A percentile compares a stretch with the other conserved stretches of the same genome.
These are phyloP conservation scores for Pomacea canaliculata DNA, from an alignment of 2,888 invertebrate species.

Conservation along the genomic window DNA sequence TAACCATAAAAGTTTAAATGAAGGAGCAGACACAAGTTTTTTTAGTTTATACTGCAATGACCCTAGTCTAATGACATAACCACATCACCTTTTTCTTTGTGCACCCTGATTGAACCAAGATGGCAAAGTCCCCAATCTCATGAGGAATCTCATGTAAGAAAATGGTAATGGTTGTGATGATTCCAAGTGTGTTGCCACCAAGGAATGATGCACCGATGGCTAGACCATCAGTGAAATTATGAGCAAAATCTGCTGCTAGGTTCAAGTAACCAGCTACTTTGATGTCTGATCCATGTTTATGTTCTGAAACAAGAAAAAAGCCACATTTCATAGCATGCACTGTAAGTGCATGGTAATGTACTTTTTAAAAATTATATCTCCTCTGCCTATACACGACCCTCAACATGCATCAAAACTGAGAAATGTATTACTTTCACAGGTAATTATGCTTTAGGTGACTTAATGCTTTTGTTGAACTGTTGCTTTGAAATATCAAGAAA, in stretches of 20 bases:
- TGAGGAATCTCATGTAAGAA: constrained; percentile 98
- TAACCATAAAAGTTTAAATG: no score
- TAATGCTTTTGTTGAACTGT: no score
- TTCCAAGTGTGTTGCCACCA: constrained; percentile 81
- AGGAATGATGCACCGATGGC: constrained; percentile 98
- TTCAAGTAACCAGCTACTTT: constrained; percentile 95
- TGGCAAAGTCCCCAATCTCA: constrained; percentile 99
- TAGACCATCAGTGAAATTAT: constrained; percentile 99
- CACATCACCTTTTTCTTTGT: constrained; percentile 82
- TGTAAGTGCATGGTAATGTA: no score
- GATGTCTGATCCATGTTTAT: constrained; percentile 67
- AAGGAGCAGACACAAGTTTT: no score
- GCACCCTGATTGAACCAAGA: constrained; percentile 96
- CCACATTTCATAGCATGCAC: not conserved
- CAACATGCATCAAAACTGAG: no score
- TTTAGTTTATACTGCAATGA: no score
- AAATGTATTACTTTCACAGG: no score
- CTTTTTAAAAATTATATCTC: no score
- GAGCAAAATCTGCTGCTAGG: constrained; percentile 96
- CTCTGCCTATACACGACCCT: no score
- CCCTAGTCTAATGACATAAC: no score
- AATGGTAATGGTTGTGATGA: constrained; percentile 92
- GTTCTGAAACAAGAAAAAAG: constrained; percentile 2
- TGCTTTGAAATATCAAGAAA: no score
- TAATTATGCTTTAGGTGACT: no score